Percentiles rank a stretch among this genome's conserved stretches.
These are phyloP conservation scores for Procambarus clarkii DNA, from an alignment of 1,140 invertebrate genomes.

Conservation along the genomic window DNA sequence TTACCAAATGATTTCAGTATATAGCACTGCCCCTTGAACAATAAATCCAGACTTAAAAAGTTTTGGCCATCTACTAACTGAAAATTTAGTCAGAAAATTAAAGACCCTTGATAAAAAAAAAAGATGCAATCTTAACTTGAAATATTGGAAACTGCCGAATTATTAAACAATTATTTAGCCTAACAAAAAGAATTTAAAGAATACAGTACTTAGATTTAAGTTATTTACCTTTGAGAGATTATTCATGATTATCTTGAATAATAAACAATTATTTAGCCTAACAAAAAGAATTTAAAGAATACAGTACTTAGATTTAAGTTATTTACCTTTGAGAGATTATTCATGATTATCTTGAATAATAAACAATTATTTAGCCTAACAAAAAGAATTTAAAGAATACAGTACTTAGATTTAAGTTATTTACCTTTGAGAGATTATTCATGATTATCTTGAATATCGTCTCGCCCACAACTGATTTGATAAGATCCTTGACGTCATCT, in stretches of 20 bases:
- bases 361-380: neutral
- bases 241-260: too few relatives aligned
- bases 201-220: too few relatives aligned
- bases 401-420: neutral
- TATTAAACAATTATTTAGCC: neutral
- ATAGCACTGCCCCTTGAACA: too few relatives aligned
- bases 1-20: too few relatives aligned
- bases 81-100: too few relatives aligned
- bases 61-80: too few relatives aligned
- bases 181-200: neutral
- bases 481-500: conserved; percentile 7
- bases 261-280: too few relatives aligned
- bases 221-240: too few relatives aligned
- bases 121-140: too few relatives aligned
- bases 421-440: conserved; percentile 12
- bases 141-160: too few relatives aligned
- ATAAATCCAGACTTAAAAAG: too few relatives aligned
- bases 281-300: neutral
- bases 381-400: neutral
- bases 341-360: conserved; percentile 1
- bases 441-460: neutral
- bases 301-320: neutral
- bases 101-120: too few relatives aligned
- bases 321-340: conserved; percentile 9
- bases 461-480: neutral